Conservation (phyloP, 2,888 invertebrate species). For the Sesia bembeciformis region DNA sequence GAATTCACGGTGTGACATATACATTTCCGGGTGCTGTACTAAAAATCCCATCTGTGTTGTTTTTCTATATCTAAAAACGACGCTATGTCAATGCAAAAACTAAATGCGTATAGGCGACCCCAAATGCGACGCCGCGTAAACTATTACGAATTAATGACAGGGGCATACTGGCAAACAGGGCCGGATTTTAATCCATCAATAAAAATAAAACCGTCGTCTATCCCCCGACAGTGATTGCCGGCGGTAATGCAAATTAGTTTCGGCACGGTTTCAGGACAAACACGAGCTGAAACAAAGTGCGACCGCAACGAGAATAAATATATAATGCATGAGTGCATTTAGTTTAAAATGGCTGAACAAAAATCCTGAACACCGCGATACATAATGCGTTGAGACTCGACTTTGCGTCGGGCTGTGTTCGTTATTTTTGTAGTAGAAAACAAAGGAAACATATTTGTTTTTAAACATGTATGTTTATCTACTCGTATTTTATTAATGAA, state of each 20-base stretch:
- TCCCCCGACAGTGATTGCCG: not conserved
- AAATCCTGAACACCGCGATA: conserved; percentile 5
- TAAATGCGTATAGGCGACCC: too few relatives aligned
- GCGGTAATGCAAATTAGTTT: conserved; percentile 1
- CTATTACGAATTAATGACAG: not conserved
- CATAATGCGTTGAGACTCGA: not conserved
- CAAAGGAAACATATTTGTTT: too few relatives aligned
- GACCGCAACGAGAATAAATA: conserved; percentile 22
- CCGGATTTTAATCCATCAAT: not conserved
- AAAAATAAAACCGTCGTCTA: not conserved
- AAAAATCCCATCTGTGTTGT: too few relatives aligned
- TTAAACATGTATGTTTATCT: too few relatives aligned
- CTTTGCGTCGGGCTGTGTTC: not conserved
- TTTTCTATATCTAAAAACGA: too few relatives aligned
- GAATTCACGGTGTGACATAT: too few relatives aligned
- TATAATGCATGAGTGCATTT: conserved; percentile 19
- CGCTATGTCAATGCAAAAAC: too few relatives aligned
- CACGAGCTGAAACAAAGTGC: conserved; percentile 12
- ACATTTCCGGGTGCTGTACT: too few relatives aligned
- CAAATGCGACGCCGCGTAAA: not conserved
- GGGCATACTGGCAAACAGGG: not conserved
- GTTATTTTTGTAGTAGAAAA: not conserved
- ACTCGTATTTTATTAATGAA: too few relatives aligned
- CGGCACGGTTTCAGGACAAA: not conserved
- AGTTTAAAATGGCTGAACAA: conserved; percentile 23